These are phyloP conservation scores for Branchinecta sandiegonensis DNA, from an alignment of 2,888 invertebrate species.

Conservation along the genomic window DNA sequence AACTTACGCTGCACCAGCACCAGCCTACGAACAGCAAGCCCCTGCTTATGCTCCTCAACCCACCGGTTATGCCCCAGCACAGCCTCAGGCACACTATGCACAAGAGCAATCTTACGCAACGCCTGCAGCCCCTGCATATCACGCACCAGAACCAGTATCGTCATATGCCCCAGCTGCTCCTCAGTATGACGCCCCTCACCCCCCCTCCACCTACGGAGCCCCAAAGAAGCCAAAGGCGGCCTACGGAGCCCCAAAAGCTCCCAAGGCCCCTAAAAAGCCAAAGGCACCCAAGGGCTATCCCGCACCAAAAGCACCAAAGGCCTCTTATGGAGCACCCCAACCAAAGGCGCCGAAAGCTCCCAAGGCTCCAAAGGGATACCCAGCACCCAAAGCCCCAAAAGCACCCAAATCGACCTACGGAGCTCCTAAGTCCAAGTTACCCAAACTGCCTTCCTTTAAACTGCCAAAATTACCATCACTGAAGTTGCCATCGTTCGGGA, in stretches of 20 bases:
- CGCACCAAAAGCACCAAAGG: constrained; percentile 22
- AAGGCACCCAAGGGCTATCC: constrained; percentile 1
- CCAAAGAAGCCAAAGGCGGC: neutral
- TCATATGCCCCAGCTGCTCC: neutral
- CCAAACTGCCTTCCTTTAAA: constrained; percentile 4
- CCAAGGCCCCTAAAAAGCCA: neutral
- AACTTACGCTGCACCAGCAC: neutral
- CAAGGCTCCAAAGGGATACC: constrained; percentile 21
- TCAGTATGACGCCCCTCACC: neutral
- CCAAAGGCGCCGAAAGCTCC: constrained; percentile 23
- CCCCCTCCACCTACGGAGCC: constrained; percentile 5
- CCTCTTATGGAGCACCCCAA: constrained; percentile 21
- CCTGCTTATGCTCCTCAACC: constrained; percentile 3
- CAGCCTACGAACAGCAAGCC: neutral
- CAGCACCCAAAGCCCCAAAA: constrained; percentile 23
- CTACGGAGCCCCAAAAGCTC: constrained; percentile 4
- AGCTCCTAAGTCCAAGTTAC: constrained; percentile 17
- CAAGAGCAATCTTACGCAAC: neutral
- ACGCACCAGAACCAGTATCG: neutral
- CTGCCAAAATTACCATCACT: neutral
- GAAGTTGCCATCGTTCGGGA: neutral
- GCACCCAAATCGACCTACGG: constrained; percentile 22
- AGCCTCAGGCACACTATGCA: no score
- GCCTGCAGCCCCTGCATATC: neutral
- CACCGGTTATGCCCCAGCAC: neutral